phyloP scores from a whole-genome alignment of 2,113 vertebrate genomes.

The Dicentrarchus labrax region DNA sequence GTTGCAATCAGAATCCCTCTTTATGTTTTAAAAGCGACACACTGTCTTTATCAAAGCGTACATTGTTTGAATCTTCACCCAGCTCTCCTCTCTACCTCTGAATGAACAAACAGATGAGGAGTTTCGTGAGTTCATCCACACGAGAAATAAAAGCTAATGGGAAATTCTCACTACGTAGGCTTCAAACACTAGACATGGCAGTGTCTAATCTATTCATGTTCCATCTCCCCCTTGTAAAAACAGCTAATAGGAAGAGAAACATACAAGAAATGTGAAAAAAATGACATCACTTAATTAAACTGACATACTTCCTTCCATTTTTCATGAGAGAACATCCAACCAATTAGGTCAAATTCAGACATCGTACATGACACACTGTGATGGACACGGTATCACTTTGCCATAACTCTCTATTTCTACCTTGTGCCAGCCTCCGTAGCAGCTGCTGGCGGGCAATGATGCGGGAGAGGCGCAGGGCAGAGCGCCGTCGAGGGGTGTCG shows the following conservation, averaged over 20 bases:
- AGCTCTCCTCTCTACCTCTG: not conserved
- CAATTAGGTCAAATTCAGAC: not conserved
- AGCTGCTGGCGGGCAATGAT: constrained; percentile 83
- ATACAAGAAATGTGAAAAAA: not conserved
- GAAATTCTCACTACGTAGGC: not conserved
- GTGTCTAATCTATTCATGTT: not conserved
- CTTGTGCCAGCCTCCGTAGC: constrained; percentile 78
- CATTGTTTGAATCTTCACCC: not conserved
- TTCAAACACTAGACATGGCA: not conserved
- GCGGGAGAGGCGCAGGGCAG: constrained; percentile 82
- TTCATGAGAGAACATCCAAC: not conserved
- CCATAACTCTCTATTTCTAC: constrained; percentile 61
- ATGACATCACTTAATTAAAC: not conserved
- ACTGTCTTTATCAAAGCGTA: constrained; percentile 6
- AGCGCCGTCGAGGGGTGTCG: constrained; percentile 71
- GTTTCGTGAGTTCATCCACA: not conserved
- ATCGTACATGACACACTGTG: too few relatives aligned
- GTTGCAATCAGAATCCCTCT: constrained; percentile 24
- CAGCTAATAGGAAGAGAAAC: not conserved
- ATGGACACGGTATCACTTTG: not conserved
- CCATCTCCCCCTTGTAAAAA: not conserved
- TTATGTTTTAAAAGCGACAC: not conserved
- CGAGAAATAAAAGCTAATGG: not conserved
- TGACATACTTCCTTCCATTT: not conserved
- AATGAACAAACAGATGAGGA: not conserved